Base-by-base conservation (phyloP, 2,113 vertebrate species). In the Calcarius ornatus region DNA sequence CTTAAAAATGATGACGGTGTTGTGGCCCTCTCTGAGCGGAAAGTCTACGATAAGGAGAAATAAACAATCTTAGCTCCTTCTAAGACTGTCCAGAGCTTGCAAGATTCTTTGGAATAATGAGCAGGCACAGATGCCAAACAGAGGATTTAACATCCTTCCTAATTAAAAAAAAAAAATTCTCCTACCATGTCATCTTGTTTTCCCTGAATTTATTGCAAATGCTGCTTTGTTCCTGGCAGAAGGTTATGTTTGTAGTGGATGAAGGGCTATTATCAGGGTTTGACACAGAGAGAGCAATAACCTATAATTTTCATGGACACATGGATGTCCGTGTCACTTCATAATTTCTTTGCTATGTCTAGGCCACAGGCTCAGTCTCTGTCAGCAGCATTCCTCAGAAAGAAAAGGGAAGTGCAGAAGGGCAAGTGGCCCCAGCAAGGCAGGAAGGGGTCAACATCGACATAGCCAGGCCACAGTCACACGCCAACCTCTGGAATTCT, bases 41-140 rank as follows among this genome's bases (percentile, higher is more conserved):
- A 91, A 43, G 17, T 43, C 27, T 48, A 12, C 0, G 70, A 87
- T 90, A 91, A 72, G 23, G 31, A 82, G 53, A 82, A 90, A 79
- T 60, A 92, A 96, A 90, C 70, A 90, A 47, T 11, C 12, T 53
- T 43, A 50, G 8, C 22, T 87, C 16, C 14, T 79, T 91, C 40
- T 80, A 75, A 90, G 59, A 40, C 18, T 50, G 25, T 42, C 40
- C 61, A 85, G 66, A 88, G 21, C 28, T 72, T 42, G 23, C 7
- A 57, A 79, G 13, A 33, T 12, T 47, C 45, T 77, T 48, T 42
- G 1, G 28, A 79, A 80, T 42, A 69, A 75, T 8, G 7, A 81
- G 35, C 60, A 75, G 51, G 14, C 53, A 76, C 28, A 38, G 22
- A 15, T 69, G 6, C 53, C 40, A 91, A 64, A 81, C 0, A 51